Evolutionary conservation across 2,113 vertebrate species (phyloP), one percentile per base, ranked within the genome.

Genomic region (Tragelaphus imberbis): DNA sequence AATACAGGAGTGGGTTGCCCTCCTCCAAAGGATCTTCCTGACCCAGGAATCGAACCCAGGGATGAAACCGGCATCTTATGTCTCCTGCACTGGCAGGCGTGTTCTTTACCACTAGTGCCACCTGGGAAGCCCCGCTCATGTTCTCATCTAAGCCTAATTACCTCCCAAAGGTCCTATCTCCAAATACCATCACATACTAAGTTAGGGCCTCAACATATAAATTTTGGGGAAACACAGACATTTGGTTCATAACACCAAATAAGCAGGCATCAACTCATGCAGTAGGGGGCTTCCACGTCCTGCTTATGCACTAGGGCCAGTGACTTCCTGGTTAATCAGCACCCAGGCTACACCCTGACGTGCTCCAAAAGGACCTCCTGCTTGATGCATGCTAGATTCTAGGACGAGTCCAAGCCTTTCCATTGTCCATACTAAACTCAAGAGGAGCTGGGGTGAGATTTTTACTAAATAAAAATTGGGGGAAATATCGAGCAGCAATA

Each of bases 401-500:
- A 79, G 25, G 5, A n/a, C 6, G 15, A 33, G 23, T 7, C 75
- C 47, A 53, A 15, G 6, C 47, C 30, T 77, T 87, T 49, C 47
- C 51, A 19, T 27, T 30, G 11, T 80, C 44, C 28, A 3, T 82
- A 23, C 27, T 1, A 11, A 79, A 49, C 30, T 40, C 33, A 23
- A 80, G 59, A 80, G 58, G 36, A 86, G 21, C 55, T 65, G 13
- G 36, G 86, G 21, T 65, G 49, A 68, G 49, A 33, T 53, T 92
- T 95, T 65, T 56, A 65, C 65, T 58, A 94, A 81, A 61, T 17
- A 71, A 90, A 59, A 91, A 40, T 68, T 49, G 90, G 33, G 27
- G 61, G 95, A 81, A 81, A 23, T 36, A 61, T 47, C 27, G 85
- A 85, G 55, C 2, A 27, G 23, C 25, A 65, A 25, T 81, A 77